Percentiles rank a stretch among this genome's conserved stretches.
Conservation (phyloP, 2,797 vertebrate genomes). For the Enoplosus armatus region DNA sequence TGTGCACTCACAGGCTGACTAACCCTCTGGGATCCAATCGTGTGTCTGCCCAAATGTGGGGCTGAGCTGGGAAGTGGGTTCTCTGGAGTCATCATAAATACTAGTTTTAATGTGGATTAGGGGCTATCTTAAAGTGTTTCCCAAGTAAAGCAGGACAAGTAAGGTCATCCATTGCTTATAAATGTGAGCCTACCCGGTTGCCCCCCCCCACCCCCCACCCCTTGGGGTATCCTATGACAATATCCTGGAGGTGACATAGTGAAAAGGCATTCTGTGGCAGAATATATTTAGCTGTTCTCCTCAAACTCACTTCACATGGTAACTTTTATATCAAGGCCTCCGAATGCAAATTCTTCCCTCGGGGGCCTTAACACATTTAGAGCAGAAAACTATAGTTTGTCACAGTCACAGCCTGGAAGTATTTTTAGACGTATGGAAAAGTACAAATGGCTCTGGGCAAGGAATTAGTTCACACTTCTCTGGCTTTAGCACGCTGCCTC, state of each 20-base stretch:
- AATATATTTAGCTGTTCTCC: conserved; percentile 86
- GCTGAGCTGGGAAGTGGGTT: conserved; percentile 18
- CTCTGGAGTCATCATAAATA: conserved; percentile 9
- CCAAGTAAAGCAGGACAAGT: conserved; percentile 33
- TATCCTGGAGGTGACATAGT: conserved; percentile 66
- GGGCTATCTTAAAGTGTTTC: conserved; percentile 22
- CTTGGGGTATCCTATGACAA: conserved; percentile 73
- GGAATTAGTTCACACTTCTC: not conserved
- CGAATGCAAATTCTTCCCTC: conserved; percentile 37
- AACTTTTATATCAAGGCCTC: conserved; percentile 43
- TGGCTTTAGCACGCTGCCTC: not conserved
- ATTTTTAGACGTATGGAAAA: not conserved
- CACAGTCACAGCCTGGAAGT: conserved; percentile 6
- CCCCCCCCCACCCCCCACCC: no score
- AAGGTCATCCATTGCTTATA: conserved; percentile 47
- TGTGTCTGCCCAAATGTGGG: conserved; percentile 37
- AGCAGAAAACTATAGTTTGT: conserved; percentile 15
- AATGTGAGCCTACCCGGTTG: conserved; percentile 40
- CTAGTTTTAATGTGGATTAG: conserved; percentile 49
- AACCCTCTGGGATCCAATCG: conserved; percentile 43
- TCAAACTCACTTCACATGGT: conserved; percentile 79
- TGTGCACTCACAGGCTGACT: conserved; percentile 45
- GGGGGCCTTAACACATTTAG: conserved; percentile 18
- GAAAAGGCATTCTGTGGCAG: conserved; percentile 63
- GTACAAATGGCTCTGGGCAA: not conserved